phyloP scores from a whole-genome alignment of 92 coral and sea anemone species.

The Umimayanthus kanabou region DNA sequence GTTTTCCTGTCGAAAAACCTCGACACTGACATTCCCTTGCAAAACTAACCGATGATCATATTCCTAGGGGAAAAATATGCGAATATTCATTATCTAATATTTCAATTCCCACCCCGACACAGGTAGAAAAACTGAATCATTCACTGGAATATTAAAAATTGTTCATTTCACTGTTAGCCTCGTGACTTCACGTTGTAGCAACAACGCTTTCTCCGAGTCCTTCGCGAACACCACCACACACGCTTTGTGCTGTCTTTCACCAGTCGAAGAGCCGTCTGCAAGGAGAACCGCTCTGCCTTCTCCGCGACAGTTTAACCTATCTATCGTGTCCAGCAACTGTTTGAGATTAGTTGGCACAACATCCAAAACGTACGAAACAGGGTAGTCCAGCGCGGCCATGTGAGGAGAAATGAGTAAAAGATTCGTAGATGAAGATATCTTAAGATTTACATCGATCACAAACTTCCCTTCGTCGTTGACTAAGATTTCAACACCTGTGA shows the following conservation, averaged over 20 bases:
- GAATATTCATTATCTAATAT: too few species aligned
- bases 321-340: slow-evolving; percentile 49
- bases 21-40: too few species aligned
- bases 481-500: slow-evolving; percentile 70
- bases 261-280: slow-evolving; percentile 54
- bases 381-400: slow-evolving; percentile 66
- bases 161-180: neutral
- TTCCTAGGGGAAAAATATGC: too few species aligned
- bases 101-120: neutral
- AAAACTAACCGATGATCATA: too few species aligned
- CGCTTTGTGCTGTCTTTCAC: slow-evolving; percentile 54
- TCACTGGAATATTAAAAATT: neutral
- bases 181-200: slow-evolving; percentile 45
- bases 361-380: slow-evolving; percentile 53
- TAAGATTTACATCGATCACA: slow-evolving; percentile 76
- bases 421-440: slow-evolving; percentile 68
- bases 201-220: slow-evolving; percentile 48
- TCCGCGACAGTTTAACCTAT: slow-evolving; percentile 42
- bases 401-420: slow-evolving; percentile 76
- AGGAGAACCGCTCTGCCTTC: slow-evolving; percentile 52
- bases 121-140: neutral
- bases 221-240: slow-evolving; percentile 60
- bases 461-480: slow-evolving; percentile 65
- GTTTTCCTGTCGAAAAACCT: too few species aligned
- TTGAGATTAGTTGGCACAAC: slow-evolving; percentile 40